phyloP scores from a whole-genome alignment of 2,797 vertebrate genomes.

The Pyrrhura leucotis region DNA sequence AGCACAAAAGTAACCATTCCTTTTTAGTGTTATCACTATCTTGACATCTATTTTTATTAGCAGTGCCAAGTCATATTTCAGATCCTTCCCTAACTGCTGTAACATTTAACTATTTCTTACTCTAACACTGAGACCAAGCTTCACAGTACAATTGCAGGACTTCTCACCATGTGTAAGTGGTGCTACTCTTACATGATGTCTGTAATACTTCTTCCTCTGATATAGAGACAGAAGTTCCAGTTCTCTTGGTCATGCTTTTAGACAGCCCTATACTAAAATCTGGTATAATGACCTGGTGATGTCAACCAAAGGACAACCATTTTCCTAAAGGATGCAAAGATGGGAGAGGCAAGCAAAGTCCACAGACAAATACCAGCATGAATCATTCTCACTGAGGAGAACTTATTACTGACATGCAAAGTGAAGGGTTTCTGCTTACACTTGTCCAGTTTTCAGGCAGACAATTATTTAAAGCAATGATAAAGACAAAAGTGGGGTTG shows the following conservation, averaged over 20 bases:
- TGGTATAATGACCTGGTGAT: neutral
- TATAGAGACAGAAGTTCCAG: neutral
- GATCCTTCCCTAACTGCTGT: neutral
- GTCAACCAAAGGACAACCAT: neutral
- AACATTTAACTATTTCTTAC: conserved; percentile 50
- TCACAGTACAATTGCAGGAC: neutral
- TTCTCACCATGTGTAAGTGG: neutral
- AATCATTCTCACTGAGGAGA: neutral
- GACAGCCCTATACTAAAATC: neutral
- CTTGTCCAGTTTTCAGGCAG: neutral
- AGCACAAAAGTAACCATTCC: conserved; percentile 75
- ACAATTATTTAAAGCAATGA: neutral
- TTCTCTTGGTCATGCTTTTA: neutral
- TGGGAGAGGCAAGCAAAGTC: neutral
- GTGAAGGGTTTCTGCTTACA: neutral
- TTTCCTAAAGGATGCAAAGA: neutral
- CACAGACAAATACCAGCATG: neutral
- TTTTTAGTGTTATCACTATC: conserved; percentile 67
- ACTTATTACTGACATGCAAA: neutral
- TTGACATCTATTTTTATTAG: conserved; percentile 76
- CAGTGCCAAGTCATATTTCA: conserved; percentile 45
- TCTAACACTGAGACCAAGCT: neutral
- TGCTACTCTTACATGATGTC: neutral
- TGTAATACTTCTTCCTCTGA: neutral
- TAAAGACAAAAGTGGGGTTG: neutral